These are phyloP conservation scores for Cyprinella venusta DNA, from an alignment of 2,797 vertebrate species.

Conservation along the genomic window DNA sequence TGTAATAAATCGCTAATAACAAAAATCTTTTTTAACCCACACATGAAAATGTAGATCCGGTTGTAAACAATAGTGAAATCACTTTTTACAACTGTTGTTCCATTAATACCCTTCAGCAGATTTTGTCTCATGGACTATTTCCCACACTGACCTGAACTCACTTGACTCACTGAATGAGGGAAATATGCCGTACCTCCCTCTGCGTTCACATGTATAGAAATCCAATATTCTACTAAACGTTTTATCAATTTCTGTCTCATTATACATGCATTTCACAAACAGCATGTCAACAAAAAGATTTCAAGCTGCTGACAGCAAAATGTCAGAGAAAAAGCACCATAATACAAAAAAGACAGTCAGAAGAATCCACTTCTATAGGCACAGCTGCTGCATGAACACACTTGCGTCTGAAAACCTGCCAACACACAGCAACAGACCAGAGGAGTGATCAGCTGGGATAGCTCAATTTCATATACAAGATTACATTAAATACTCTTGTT, in stretches of 20 bases:
- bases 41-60: background rate
- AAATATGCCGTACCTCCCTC: background rate
- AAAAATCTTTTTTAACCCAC: background rate
- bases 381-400: constrained; percentile 1
- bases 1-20: background rate
- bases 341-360: background rate
- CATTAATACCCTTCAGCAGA: background rate
- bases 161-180: background rate
- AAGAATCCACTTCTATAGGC: constrained; percentile 4
- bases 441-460: background rate
- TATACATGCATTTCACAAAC: background rate
- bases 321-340: background rate
- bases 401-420: background rate
- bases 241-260: background rate
- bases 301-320: background rate
- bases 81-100: background rate
- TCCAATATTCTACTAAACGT: background rate
- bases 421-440: background rate
- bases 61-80: background rate
- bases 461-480: background rate
- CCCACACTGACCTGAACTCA: background rate
- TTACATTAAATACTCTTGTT: background rate
- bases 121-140: background rate
- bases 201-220: background rate
- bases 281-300: background rate